phyloP scores from a whole-genome alignment of 2,797 vertebrate genomes.

The Poecilia wingei region DNA sequence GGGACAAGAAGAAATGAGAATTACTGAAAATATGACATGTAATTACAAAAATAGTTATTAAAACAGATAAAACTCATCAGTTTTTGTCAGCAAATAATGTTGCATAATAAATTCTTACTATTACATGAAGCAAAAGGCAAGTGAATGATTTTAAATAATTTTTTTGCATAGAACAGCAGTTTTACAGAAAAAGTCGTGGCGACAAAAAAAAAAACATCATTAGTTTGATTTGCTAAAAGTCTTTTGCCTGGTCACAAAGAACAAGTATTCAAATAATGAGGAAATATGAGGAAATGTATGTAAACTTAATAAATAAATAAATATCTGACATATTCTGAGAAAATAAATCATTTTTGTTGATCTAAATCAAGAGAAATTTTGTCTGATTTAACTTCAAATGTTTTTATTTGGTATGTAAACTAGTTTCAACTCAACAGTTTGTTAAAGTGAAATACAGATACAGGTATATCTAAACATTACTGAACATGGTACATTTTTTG shows the following conservation, averaged over 20 bases:
- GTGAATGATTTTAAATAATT: not conserved
- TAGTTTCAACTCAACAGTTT: no score
- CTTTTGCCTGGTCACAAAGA: not conserved
- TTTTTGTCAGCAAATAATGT: not conserved
- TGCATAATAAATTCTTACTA: not conserved
- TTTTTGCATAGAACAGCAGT: not conserved
- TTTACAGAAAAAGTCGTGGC: not conserved
- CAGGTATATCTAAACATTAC: no score
- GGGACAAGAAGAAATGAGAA: slow-evolving; percentile 23
- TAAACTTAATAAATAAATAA: no score
- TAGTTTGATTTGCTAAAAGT: not conserved
- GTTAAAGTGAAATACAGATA: no score
- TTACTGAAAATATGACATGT: slow-evolving; percentile 22
- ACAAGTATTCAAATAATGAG: not conserved
- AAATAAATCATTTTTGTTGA: not conserved
- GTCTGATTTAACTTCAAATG: not conserved
- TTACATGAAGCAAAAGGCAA: not conserved
- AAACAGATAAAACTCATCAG: not conserved
- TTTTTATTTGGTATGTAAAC: not conserved
- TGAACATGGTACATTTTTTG: no score
- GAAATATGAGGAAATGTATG: not conserved
- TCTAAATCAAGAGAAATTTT: no score
- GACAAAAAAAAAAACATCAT: not conserved
- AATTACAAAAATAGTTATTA: not conserved
- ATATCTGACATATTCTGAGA: no score